Percentiles rank a stretch among this genome's conserved stretches.
Conservation (phyloP, 1,140 invertebrate genomes). For the Drusus annulatus region DNA sequence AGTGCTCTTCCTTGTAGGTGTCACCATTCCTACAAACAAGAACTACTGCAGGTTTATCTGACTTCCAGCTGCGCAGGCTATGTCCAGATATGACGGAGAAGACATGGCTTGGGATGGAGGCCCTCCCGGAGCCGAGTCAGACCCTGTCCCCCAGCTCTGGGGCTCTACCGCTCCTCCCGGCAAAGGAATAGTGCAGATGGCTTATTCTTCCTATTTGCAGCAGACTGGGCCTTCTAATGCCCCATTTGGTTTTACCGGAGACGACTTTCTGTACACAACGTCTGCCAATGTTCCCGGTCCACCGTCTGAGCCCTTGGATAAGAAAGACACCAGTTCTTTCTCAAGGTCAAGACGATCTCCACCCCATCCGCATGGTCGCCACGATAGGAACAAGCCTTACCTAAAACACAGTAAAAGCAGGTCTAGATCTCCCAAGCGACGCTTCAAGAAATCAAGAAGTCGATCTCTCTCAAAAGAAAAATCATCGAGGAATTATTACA, state of each 20-base stretch:
- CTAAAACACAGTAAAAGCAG: background rate
- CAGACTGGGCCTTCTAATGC: background rate
- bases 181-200: background rate
- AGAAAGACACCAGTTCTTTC: background rate
- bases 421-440: conserved; percentile 13
- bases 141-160: conserved; percentile 54
- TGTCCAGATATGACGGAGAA: conserved; percentile 64
- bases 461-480: background rate
- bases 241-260: background rate
- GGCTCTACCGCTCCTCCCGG: background rate
- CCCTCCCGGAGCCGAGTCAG: conserved; percentile 67
- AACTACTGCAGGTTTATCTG: conserved; percentile 64
- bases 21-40: conserved; percentile 72
- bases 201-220: conserved; percentile 10
- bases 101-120: conserved; percentile 67
- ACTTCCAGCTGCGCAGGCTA: conserved; percentile 67
- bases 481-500: background rate
- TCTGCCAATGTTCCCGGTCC: background rate
- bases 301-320: background rate
- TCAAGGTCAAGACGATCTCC: background rate
- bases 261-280: conserved; percentile 12
- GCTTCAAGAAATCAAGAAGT: background rate
- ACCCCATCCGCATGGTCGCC: background rate
- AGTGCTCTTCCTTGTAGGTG: conserved; percentile 74
- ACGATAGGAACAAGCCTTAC: background rate